A percentile compares a stretch with the other conserved stretches of the same genome.
Conservation (phyloP, 2,113 vertebrate genomes). For the Emydura subglobosa region DNA sequence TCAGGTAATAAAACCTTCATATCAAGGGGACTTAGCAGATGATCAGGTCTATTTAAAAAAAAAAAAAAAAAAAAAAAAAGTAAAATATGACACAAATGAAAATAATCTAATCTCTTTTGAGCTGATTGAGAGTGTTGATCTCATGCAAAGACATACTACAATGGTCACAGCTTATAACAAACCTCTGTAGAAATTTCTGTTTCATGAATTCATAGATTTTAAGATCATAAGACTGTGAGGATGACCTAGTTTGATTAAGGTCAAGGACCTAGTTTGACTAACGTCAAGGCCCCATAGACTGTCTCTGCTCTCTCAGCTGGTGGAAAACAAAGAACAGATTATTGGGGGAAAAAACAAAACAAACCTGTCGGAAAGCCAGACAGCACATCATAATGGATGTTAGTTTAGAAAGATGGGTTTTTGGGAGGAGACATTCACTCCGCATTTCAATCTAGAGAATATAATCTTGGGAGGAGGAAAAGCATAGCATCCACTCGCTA, state of each 20-base stretch:
- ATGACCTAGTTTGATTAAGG: neutral
- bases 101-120: neutral
- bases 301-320: neutral
- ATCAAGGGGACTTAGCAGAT: neutral
- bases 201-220: neutral
- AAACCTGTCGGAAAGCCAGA: neutral
- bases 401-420: neutral
- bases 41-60: rapidly evolving
- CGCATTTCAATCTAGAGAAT: neutral
- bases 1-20: neutral
- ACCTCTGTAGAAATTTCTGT: neutral
- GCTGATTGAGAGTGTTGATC: neutral
- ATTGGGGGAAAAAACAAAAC: neutral
- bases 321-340: neutral
- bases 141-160: neutral
- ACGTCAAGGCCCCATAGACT: neutral
- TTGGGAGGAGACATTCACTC: neutral
- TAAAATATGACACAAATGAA: neutral
- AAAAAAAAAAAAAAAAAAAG: no score
- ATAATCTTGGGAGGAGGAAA: neutral
- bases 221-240: neutral
- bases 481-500: neutral
- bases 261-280: neutral
- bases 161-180: neutral
- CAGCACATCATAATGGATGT: neutral